These are phyloP conservation scores for Meloe dianella DNA, from an alignment of 2,888 invertebrate genomes.

Conservation along the genomic window DNA sequence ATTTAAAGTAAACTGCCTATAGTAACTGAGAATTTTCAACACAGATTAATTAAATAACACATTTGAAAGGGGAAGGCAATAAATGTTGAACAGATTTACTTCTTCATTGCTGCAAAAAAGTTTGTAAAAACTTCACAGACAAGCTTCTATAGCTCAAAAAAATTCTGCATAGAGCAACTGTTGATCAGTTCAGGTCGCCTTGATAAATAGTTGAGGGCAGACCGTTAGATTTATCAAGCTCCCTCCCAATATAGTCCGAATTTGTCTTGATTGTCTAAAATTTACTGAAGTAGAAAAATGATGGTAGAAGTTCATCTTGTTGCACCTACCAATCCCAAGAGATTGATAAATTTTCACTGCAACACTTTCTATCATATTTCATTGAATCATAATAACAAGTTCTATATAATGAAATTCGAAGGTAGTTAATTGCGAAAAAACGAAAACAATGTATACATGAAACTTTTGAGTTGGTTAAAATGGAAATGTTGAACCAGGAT, in stretches of 20 bases:
- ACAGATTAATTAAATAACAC: constrained; percentile 34
- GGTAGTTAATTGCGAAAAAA: no score
- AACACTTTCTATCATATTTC: no score
- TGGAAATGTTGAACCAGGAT: background rate
- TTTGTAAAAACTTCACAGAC: constrained; percentile 14
- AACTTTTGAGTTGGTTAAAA: background rate
- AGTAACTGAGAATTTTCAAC: constrained; percentile 11
- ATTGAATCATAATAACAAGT: no score
- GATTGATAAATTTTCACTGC: no score
- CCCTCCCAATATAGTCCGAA: constrained; percentile 3
- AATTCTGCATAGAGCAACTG: background rate
- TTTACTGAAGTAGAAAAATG: background rate
- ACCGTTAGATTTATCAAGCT: background rate
- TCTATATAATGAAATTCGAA: background rate
- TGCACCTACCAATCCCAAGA: no score
- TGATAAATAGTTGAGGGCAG: background rate
- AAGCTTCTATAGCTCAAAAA: background rate
- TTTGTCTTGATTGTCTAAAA: constrained; percentile 1
- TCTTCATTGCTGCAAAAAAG: constrained; percentile 38
- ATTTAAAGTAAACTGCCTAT: background rate
- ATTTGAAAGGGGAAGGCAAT: constrained; percentile 37
- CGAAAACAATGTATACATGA: no score
- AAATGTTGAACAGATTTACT: constrained; percentile 44
- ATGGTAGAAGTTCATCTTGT: background rate
- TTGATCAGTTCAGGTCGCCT: background rate